phyloP scores from a whole-genome alignment of 2,888 invertebrate species.

The Rhagium mordax region DNA sequence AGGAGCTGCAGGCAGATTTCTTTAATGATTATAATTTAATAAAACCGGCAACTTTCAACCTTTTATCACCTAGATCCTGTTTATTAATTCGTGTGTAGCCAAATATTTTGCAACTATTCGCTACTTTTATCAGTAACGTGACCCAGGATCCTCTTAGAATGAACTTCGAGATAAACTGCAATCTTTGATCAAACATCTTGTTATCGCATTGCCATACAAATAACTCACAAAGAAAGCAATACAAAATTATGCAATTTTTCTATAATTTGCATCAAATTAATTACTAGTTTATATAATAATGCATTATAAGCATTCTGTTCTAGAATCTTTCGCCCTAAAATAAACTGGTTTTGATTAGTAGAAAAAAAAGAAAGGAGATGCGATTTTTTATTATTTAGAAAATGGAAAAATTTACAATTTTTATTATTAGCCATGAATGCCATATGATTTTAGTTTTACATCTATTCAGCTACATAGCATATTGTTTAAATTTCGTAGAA shows the following conservation, averaged over 20 bases:
- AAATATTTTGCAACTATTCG: constrained; percentile 10
- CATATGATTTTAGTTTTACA: too few species aligned
- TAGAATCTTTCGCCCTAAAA: too few species aligned
- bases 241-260: neutral
- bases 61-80: neutral
- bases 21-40: neutral
- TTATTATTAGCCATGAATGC: too few species aligned
- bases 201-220: neutral
- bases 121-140: constrained; percentile 7
- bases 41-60: neutral
- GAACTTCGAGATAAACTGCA: neutral
- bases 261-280: neutral
- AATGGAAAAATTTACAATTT: too few species aligned
- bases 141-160: constrained; percentile 19
- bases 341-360: too few species aligned
- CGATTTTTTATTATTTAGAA: too few species aligned
- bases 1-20: too few species aligned
- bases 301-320: too few species aligned
- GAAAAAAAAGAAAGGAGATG: too few species aligned
- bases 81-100: neutral
- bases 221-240: neutral
- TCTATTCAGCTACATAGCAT: too few species aligned
- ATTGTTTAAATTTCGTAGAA: too few species aligned
- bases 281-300: too few species aligned
- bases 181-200: neutral